Base-by-base conservation (phyloP, 92 coral and sea anemone genomes). In the Epizoanthus scotinus region DNA sequence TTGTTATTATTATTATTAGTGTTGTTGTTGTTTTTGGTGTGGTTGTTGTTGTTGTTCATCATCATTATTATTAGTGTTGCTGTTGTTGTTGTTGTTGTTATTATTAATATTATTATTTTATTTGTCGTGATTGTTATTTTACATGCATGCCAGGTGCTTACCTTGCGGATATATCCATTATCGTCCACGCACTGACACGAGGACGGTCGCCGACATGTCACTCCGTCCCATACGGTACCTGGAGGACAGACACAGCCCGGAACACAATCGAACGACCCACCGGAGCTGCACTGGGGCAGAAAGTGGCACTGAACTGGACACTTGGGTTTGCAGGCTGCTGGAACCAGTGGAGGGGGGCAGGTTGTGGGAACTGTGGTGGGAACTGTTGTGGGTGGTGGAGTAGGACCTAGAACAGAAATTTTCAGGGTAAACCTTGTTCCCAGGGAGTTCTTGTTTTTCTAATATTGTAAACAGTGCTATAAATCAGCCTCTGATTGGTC, bases 151-250 rank as follows among this genome's bases (percentile, higher is more conserved):
- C 6, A 10, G 19, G 20, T 8, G 7, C 72, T 70, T 66, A 84
- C 90, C 87, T 87, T 68, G 21, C 87, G 83, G 18, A 87, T 83
- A 68, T 70, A 69, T 0, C 90, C 90, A 36, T 68, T 47, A 25
- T 60, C 26, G 36, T 87, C 90, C 27, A 77, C 57, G 70, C 90
- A 87, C 66, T 68, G 84, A 70, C 90, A 87, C 26, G 81, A 40
- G 36, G 90, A 77, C 8, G 87, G 90, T 53, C 58, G 50, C 7
- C 84, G 67, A 19, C 90, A 87, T 27, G 90, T 83, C 1, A 60
- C 84, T n/a, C 90, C 87, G 21, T 87, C 90, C 24, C 83, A 67
- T 0, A 87, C 84, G 60, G 90, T 87, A 34, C 90, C 90, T 9
- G 73, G 79, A 0, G 87, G 90, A 78, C 90, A 87, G 54, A 24